Conservation (phyloP, 2,888 invertebrate genomes). For the Agrotis clavis region DNA sequence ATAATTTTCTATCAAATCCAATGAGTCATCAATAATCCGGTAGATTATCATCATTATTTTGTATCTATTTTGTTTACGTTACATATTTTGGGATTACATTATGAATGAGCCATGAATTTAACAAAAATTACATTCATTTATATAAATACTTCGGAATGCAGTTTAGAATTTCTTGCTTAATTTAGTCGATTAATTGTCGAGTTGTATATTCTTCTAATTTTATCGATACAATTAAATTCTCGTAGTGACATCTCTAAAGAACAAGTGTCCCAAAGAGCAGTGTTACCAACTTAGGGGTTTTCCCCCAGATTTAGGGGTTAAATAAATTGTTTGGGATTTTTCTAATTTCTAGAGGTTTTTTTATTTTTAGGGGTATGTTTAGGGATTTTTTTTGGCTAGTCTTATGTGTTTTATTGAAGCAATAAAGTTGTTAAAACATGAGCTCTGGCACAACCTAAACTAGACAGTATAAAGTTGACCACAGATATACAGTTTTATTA, state of each 20-base stretch:
- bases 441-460: too few relatives aligned
- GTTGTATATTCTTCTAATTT: too few relatives aligned
- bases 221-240: background rate
- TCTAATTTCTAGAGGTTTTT: too few relatives aligned
- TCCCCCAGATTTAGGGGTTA: too few relatives aligned
- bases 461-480: too few relatives aligned
- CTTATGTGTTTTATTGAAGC: too few relatives aligned
- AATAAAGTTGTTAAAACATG: too few relatives aligned
- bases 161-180: background rate
- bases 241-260: background rate
- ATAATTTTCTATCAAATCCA: conserved; percentile 6
- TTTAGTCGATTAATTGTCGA: conserved; percentile 20
- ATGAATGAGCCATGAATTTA: background rate
- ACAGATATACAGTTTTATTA: too few relatives aligned
- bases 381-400: too few relatives aligned
- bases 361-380: too few relatives aligned
- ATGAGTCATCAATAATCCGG: conserved; percentile 12
- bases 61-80: background rate
- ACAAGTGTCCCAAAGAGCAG: conserved; percentile 34
- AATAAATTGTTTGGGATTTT: too few relatives aligned
- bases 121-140: background rate
- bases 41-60: background rate
- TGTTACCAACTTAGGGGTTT: too few relatives aligned
- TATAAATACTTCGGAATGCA: background rate
- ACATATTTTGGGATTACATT: background rate